Evolutionary conservation across 2,888 invertebrate genomes (phyloP), one percentile per base, ranked within the genome.

Genomic region (Cephus pulcher): DNA sequence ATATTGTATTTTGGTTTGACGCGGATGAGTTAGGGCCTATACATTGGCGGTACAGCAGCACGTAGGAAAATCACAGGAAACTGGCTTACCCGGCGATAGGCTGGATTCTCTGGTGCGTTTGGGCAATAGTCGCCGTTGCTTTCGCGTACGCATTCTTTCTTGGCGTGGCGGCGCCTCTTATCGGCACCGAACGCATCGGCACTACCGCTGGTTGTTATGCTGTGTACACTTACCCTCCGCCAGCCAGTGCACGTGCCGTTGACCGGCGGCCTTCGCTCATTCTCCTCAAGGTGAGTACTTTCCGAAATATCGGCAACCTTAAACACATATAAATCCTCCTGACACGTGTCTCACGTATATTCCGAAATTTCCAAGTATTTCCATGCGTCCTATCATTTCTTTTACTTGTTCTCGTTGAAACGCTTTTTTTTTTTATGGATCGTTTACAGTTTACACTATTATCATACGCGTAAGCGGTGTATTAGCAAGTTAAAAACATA

Each of bases 91-190:
- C 74, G 75, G 82, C 88, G 77, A 83, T 90, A 82, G 86, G 87
- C 85, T 90, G 88, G 89, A 83, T 85, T 80, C 85, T 91, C 87
- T 88, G 89, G 89, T 88, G 86, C 80, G 80, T 86, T 76, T 90
- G 90, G 90, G 87, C 85, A 76, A 83, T 86, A 79, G 83, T 86
- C 32, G 85, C 86, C 30, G 73, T 89, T n/a, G 81, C 85, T 78
- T 80, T 88, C 76, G 80, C 79, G 77, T 89, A 88, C 79, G 89
- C 89, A 74, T 90, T 90, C 81, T 85, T 89, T 73, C 84, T 89
- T 70, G 90, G 91, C 69, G 83, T 90, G 82, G 84, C 84, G 78
- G 81, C 86, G 80, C 90, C 90, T 77, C 81, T 90, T 68, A 82
- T 83, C 35, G 32, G 23, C 37, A 34, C 34, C 30, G 23, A 69